phyloP scores from a whole-genome alignment of 2,113 vertebrate species.

The Hemiscyllium ocellatum region DNA sequence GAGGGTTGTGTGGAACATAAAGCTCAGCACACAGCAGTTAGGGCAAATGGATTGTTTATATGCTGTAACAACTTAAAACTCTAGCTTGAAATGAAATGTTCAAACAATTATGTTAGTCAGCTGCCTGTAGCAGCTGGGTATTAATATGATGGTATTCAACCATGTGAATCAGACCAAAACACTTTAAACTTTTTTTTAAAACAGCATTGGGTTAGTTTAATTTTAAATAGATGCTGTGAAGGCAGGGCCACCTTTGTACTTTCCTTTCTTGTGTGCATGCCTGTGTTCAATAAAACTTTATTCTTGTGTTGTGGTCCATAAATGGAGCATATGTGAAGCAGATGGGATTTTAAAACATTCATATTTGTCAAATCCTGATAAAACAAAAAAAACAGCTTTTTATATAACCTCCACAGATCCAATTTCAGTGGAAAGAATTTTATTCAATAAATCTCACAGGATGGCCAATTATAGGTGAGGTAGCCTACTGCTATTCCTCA shows the following conservation, averaged over 20 bases:
- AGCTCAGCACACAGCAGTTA: too few relatives aligned
- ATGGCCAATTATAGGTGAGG: neutral
- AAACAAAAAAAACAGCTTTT: neutral
- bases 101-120: neutral
- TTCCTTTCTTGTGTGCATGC: neutral
- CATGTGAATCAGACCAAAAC: neutral
- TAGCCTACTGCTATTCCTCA: neutral
- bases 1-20: neutral
- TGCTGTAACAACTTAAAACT: neutral
- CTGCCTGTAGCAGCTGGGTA: neutral
- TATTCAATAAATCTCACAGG: neutral
- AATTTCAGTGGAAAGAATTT: neutral
- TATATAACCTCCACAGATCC: neutral
- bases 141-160: too few relatives aligned
- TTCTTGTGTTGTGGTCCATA: neutral
- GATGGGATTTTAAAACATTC: constrained; percentile 18
- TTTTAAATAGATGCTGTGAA: neutral
- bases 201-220: neutral
- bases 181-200: neutral
- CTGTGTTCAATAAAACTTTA: constrained; percentile 23
- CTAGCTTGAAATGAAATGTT: neutral
- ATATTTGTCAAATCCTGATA: neutral
- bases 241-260: neutral
- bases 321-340: neutral
- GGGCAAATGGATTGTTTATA: neutral